phyloP scores from a whole-genome alignment of 2,797 vertebrate species.

The Monodelphis domestica region DNA sequence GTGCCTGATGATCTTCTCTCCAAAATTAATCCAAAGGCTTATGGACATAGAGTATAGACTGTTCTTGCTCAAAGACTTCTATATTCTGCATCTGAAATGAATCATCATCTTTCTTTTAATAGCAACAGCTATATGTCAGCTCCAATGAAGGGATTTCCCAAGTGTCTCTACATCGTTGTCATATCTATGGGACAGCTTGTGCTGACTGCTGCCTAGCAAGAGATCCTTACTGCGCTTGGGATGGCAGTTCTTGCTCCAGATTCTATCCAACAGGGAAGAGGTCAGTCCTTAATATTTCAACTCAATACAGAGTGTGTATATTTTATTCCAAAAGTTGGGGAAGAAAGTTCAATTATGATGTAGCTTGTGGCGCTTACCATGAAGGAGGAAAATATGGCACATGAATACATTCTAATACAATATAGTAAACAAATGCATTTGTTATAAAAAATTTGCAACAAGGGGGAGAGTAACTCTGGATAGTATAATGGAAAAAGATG shows the following conservation, averaged over 20 bases:
- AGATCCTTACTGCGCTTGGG: conserved; percentile 98
- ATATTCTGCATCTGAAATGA: conserved; percentile 70
- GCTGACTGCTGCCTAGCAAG: conserved; percentile 98
- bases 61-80: conserved; percentile 42
- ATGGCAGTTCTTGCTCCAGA: conserved; percentile 95
- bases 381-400: neutral
- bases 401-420: neutral
- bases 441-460: neutral
- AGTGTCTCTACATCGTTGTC: conserved; percentile 95
- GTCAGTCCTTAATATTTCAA: conserved; percentile 80
- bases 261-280: conserved; percentile 97
- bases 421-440: neutral
- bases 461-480: neutral
- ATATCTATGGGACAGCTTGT: conserved; percentile 95
- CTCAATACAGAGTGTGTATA: neutral
- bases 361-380: neutral
- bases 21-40: conserved; percentile 61
- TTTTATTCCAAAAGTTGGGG: neutral
- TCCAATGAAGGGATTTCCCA: conserved; percentile 95
- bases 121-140: conserved; percentile 98
- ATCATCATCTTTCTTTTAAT: conserved; percentile 71
- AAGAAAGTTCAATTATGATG: neutral
- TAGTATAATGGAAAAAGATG: neutral
- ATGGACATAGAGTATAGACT: conserved; percentile 28
- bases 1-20: conserved; percentile 56